These are phyloP conservation scores for Drosophila subsilvestris DNA, from an alignment of 2,888 invertebrate species.

Conservation along the genomic window DNA sequence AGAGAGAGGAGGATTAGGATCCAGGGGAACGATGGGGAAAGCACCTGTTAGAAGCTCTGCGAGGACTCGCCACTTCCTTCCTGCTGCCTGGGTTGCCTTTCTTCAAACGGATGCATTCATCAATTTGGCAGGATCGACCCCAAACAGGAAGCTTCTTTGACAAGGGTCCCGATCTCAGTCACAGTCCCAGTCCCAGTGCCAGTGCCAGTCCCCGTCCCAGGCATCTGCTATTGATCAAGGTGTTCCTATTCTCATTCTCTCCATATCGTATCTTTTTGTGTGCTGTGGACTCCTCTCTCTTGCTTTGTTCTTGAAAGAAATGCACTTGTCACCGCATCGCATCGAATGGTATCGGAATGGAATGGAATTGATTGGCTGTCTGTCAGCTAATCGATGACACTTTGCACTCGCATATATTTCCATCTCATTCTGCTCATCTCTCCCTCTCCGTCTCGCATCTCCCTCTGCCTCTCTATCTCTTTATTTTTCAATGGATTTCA, in stretches of 20 bases:
- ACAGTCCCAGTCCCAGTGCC: conserved; percentile 1
- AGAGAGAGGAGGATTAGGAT: conserved; percentile 1
- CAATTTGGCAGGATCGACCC: conserved; percentile 67
- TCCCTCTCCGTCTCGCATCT: background rate
- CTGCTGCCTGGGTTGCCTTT: conserved; percentile 27
- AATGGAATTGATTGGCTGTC: conserved; percentile 75
- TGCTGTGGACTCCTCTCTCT: background rate
- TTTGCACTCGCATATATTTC: conserved; percentile 46
- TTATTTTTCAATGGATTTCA: conserved; percentile 36
- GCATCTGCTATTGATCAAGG: conserved; percentile 57
- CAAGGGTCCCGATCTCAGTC: conserved; percentile 55
- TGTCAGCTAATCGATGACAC: conserved; percentile 78
- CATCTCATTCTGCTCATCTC: conserved; percentile 23
- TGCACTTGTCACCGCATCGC: conserved; percentile 64
- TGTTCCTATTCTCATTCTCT: conserved; percentile 3
- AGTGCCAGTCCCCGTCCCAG: conserved; percentile 1
- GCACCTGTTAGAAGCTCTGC: conserved; percentile 69
- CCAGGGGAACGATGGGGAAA: conserved; percentile 34
- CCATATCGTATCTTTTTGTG: conserved; percentile 7
- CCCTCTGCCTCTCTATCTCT: background rate
- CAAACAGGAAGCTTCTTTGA: conserved; percentile 57
- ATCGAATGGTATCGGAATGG: conserved; percentile 4
- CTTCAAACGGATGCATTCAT: conserved; percentile 81
- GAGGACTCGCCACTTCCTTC: conserved; percentile 49
- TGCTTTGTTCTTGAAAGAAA: conserved; percentile 44